Evolutionary conservation across 2,888 invertebrate species (phyloP).

Genomic region (Amiota minor): DNA sequence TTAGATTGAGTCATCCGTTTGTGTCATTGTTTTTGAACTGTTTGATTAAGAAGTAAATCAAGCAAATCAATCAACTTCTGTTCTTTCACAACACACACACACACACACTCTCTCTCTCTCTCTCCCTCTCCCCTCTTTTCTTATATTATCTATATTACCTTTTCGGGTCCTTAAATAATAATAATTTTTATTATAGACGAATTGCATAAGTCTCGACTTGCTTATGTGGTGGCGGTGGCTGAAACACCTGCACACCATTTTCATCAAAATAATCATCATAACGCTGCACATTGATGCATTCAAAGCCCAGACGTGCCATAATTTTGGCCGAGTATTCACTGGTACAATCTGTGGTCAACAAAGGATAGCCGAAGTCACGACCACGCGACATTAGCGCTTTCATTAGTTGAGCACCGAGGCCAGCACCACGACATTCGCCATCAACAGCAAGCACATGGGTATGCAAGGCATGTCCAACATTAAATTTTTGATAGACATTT

Average conservation of each 20-base stretch:
- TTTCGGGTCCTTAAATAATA: no score
- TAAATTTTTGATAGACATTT: conserved; percentile 59
- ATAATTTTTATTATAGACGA: conserved; percentile 47
- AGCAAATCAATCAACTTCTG: no score
- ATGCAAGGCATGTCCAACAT: conserved; percentile 60
- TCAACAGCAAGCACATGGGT: conserved; percentile 66
- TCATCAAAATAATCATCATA: conserved; percentile 61
- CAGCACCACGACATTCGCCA: conserved; percentile 57
- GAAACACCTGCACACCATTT: conserved; percentile 58
- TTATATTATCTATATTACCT: no score
- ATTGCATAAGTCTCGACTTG: conserved; percentile 61
- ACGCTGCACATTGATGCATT: conserved; percentile 55
- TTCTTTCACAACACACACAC: no score
- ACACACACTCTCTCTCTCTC: no score
- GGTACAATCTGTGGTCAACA: conserved; percentile 67
- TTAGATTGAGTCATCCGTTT: no score
- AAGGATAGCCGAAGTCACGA: conserved; percentile 51
- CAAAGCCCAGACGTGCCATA: conserved; percentile 59
- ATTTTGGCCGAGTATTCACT: conserved; percentile 66
- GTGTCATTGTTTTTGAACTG: no score
- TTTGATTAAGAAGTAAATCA: no score
- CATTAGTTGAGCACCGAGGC: conserved; percentile 61
- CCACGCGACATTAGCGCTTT: conserved; percentile 51
- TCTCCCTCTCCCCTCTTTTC: no score
- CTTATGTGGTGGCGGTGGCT: conserved; percentile 61